A percentile compares a stretch with the other conserved stretches of the same genome.
Evolutionary conservation across 2,113 vertebrate species (phyloP).

Genomic region (Alexandromys fortis): DNA sequence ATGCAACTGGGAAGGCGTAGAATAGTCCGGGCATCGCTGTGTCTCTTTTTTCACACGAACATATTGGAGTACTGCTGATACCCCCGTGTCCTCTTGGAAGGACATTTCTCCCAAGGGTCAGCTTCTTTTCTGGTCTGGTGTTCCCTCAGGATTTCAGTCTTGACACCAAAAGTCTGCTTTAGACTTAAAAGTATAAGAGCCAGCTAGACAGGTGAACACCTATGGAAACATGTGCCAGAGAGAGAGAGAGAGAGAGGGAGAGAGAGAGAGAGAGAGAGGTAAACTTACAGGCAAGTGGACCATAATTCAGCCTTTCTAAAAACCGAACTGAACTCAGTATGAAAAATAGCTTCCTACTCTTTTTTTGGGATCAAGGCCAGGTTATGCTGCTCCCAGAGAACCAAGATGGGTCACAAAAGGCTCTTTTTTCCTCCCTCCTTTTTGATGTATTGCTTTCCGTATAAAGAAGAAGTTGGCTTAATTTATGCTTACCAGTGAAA

Average conservation of each 20-base stretch:
- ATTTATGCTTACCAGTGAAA: conserved; percentile 47
- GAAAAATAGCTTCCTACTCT: conserved; percentile 24
- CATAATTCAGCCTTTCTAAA: neutral
- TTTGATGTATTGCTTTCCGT: conserved; percentile 56
- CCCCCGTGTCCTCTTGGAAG: neutral
- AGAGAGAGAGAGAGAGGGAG: too few relatives aligned
- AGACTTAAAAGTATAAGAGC: neutral
- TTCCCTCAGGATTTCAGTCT: neutral
- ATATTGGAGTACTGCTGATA: neutral
- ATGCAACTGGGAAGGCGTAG: neutral
- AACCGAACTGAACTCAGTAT: neutral
- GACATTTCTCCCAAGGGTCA: neutral
- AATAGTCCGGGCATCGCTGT: neutral
- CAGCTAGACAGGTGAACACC: neutral
- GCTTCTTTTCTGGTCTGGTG: neutral
- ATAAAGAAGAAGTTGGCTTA: conserved; percentile 55
- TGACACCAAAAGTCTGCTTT: neutral
- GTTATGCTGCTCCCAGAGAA: neutral
- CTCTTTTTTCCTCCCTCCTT: neutral
- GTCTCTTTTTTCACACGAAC: neutral
- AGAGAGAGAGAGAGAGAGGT: neutral
- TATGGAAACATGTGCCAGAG: neutral
- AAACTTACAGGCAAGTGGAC: neutral
- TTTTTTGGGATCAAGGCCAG: conserved; percentile 23
- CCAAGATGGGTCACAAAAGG: conserved; percentile 15